Evolutionary conservation across 2,888 invertebrate genomes (phyloP), one percentile per base, ranked within the genome.

Genomic region (Boloria euphrosyne): DNA sequence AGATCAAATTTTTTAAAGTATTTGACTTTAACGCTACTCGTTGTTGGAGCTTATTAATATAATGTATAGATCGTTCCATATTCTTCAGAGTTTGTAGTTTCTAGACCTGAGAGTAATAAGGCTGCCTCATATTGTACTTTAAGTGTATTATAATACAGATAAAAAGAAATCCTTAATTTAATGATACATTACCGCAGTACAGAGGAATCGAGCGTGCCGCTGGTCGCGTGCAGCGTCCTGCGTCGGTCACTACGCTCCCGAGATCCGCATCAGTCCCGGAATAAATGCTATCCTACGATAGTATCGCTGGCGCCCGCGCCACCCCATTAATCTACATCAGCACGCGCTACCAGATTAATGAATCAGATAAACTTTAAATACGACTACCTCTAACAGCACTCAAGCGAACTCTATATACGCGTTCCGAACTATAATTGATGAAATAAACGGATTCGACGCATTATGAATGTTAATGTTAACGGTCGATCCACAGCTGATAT

Each of bases 241-340:
- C 71, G 68, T 58, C 59, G 62, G 66, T 54, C 67, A 73, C 75
- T 64, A 73, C 77, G 75, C 75, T 74, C 75, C 74, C 68, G 73
- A 83, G 87, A 87, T 87, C 82, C 76, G 71, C 85, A 86, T 87
- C 88, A 81, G 82, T 82, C 86, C 83, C 80, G 82, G 84, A 86
- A 84, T 86, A 84, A 82, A 82, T 78, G 80, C 80, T 81, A 84
- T 85, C 85, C 80, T 75, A 75, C 81, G 89, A 89, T 87, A 82
- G 80, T 86, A 90, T 90, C 90, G 73, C 75, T 77, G 80, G 79
- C 84, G 82, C 82, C 82, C 78, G 81, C 79, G 86, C 86, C 88
- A 87, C 89, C 84, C 84, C 86, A 90, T 90, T 90, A 87, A 90
- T 91, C 90, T 89, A 87, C 90, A 91, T 92, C 91, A 89, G 86